phyloP scores from a whole-genome alignment of 2,888 invertebrate species.

The Erebia epiphron region DNA sequence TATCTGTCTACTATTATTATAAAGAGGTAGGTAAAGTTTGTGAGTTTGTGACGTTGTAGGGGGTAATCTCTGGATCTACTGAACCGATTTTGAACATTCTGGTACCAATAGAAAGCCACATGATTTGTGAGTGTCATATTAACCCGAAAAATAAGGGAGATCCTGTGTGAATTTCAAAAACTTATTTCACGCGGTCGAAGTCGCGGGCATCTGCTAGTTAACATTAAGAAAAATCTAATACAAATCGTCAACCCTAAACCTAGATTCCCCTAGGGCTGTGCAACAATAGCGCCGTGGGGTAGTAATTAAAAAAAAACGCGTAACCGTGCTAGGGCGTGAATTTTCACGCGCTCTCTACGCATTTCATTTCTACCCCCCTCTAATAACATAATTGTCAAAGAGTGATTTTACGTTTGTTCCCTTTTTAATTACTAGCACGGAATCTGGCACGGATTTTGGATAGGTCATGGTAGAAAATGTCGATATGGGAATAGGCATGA shows the following conservation, averaged over 20 bases:
- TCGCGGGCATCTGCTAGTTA: too few species aligned
- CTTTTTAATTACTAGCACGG: constrained; percentile 2
- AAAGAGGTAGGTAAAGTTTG: too few species aligned
- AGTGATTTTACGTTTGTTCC: constrained; percentile 18
- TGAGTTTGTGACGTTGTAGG: too few species aligned
- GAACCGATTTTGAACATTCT: too few species aligned
- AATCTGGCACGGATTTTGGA: constrained; percentile 12
- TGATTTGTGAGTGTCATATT: too few species aligned
- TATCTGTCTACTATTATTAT: too few species aligned
- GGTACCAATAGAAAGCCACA: too few species aligned
- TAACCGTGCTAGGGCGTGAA: constrained; percentile 69
- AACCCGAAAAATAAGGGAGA: too few species aligned
- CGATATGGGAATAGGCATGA: too few species aligned
- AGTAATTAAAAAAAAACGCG: constrained; percentile 78
- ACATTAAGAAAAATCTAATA: constrained; percentile 23
- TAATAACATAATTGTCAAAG: constrained; percentile 30
- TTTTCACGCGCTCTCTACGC: constrained; percentile 69
- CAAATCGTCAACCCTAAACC: constrained; percentile 55
- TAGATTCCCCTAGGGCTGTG: constrained; percentile 67
- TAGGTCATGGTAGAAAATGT: constrained; percentile 18
- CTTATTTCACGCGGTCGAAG: too few species aligned
- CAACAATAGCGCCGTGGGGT: constrained; percentile 75
- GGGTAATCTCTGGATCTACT: too few species aligned
- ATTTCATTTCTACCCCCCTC: constrained; percentile 28
- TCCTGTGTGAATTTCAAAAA: too few species aligned